Conservation (phyloP, 2,888 invertebrate species). For the Temnothorax rugatulus region DNA sequence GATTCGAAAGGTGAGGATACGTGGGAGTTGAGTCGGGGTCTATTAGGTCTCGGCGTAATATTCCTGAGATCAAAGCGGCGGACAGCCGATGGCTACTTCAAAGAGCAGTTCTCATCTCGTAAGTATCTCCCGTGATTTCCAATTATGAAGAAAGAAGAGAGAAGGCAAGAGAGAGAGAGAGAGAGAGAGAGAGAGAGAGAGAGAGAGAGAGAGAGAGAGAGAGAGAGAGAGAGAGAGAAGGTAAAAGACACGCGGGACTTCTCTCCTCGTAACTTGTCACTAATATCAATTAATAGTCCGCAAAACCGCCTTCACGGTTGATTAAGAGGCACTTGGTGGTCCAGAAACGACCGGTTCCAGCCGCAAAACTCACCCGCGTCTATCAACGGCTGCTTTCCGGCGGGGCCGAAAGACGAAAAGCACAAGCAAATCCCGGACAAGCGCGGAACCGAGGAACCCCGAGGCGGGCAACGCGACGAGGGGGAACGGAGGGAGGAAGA, state of each 20-base stretch:
- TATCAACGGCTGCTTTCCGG: slow-evolving; percentile 28
- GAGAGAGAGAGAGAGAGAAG: not conserved
- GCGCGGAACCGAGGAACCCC: not conserved
- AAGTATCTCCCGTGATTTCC: slow-evolving; percentile 17
- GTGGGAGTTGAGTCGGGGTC: slow-evolving; percentile 1
- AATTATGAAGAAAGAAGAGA: not conserved
- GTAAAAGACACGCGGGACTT: not conserved
- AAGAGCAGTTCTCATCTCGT: not conserved
- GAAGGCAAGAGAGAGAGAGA: not conserved
- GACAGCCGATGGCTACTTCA: not conserved
- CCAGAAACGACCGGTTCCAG: slow-evolving; percentile 24
- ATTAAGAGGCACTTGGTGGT: slow-evolving; percentile 18
- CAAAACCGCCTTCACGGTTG: slow-evolving; percentile 12
- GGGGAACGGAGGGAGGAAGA: not conserved
- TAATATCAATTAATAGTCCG: slow-evolving; percentile 29
- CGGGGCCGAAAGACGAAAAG: slow-evolving; percentile 48
- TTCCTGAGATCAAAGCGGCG: slow-evolving; percentile 15
- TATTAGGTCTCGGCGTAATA: not conserved
- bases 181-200: too few species aligned
- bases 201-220: too few species aligned
- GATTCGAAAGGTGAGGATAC: slow-evolving; percentile 24
- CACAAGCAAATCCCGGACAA: slow-evolving; percentile 39
- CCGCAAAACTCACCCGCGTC: slow-evolving; percentile 29
- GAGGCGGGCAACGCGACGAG: not conserved
- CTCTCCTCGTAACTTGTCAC: slow-evolving; percentile 21